A percentile compares a stretch with the other conserved stretches of the same genome.
Conservation (phyloP, 2,797 vertebrate genomes). For the Erethizon dorsatum region DNA sequence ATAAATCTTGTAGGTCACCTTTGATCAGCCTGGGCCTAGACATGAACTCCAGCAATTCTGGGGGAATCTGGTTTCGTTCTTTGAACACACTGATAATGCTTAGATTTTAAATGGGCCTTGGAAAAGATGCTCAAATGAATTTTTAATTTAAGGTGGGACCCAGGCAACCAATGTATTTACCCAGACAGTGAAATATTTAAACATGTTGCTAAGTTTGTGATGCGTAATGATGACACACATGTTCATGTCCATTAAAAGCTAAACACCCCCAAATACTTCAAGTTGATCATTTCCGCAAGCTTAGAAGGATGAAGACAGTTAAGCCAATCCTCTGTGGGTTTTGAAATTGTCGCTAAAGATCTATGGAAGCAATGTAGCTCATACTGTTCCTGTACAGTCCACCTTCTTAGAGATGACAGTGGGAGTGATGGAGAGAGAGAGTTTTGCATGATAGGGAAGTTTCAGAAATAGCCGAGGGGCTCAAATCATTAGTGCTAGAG, state of each 20-base stretch:
- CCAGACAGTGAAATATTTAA: constrained; percentile 85
- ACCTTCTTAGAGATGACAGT: constrained; percentile 65
- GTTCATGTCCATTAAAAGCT: constrained; percentile 71
- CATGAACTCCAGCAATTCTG: not conserved
- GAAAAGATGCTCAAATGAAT: constrained; percentile 78
- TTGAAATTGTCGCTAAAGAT: constrained; percentile 82
- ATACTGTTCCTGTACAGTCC: constrained; percentile 79
- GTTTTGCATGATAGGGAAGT: constrained; percentile 40
- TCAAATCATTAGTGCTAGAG: constrained; percentile 34
- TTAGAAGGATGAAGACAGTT: constrained; percentile 75
- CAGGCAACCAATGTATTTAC: constrained; percentile 76
- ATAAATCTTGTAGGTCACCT: constrained; percentile 30
- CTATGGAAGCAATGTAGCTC: constrained; percentile 80
- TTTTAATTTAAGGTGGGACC: constrained; percentile 78
- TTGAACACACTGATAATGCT: constrained; percentile 22
- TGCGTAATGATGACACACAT: constrained; percentile 84
- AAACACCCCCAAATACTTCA: constrained; percentile 71
- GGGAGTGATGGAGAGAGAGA: constrained; percentile 68
- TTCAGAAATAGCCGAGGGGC: constrained; percentile 50
- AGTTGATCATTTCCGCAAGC: constrained; percentile 84
- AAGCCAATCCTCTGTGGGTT: constrained; percentile 81
- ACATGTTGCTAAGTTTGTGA: constrained; percentile 80
- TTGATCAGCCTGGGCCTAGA: not conserved
- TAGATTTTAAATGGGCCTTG: constrained; percentile 57
- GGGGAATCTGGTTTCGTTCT: not conserved